Evolutionary conservation across 1,140 invertebrate genomes (phyloP), one percentile per base, ranked within the genome.

Genomic region (Zaprionus tsacasi): DNA sequence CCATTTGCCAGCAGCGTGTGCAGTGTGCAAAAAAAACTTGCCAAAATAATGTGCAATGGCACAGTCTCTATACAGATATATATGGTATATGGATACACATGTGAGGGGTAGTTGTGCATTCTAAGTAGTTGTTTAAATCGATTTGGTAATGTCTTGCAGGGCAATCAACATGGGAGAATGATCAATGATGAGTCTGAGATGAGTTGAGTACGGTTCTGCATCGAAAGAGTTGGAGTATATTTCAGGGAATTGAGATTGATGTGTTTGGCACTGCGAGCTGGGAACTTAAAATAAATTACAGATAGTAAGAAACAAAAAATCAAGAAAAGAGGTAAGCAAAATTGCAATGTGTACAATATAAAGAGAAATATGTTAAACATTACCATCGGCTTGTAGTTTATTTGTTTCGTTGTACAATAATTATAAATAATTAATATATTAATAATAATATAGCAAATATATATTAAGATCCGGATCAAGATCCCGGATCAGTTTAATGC

Each of bases 1-100:
- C 83, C 72, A 87, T 88, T 82, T 88, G 67, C 40, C 67, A 77
- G 25, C 50, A 40, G 17, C 35, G 73, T 79, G 66, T 76, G 76
- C 72, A 68, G 60, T 50, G 43, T n/a, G 25, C 52, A 56, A 59
- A 48, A 59, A 48, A 43, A 66, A 71, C 21, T 67, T 52, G 43
- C 67, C 36, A 57, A 58, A 59, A 64, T 58, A 61, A 69, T 56
- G 38, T 50, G 25, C 40, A 70, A 1, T 63, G 15, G 27, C 59
- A 52, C 59, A 52, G 48, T 57, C 12, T 57, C 12, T 55, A 25
- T 50, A 50, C 17, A 17, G 21, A 50, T 50, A 50, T 12, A 25
- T 3, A 50, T 50, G 5, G n/a, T 30, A 45, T 45, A 13, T 43
- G 7, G 12, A 4, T 13, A 33, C 30, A 15, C n/a, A n/a, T 35